A percentile compares a stretch with the other conserved stretches of the same genome.
Evolutionary conservation across 2,888 invertebrate species (phyloP).

Genomic region (Drosophila parthenogenetica): DNA sequence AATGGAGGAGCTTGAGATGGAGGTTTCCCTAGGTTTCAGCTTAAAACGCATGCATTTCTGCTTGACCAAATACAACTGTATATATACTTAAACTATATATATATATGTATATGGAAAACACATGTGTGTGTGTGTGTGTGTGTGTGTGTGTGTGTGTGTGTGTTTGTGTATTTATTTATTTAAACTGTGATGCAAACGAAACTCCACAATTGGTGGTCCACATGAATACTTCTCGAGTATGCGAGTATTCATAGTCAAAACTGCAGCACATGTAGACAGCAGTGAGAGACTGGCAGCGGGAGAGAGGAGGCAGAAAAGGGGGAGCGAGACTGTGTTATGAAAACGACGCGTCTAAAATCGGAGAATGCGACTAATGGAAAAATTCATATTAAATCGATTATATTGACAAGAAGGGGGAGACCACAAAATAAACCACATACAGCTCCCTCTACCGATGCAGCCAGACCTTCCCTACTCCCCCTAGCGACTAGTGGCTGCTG

Average conservation of each 20-base stretch:
- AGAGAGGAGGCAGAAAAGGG: neutral
- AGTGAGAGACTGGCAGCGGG: neutral
- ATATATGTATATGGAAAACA: neutral
- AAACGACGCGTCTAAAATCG: conserved; percentile 66
- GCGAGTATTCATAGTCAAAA: conserved; percentile 40
- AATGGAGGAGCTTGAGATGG: neutral
- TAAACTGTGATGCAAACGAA: conserved; percentile 54
- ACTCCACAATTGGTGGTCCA: conserved; percentile 71
- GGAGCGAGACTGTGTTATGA: conserved; percentile 39
- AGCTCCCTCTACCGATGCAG: neutral
- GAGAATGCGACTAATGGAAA: conserved; percentile 83
- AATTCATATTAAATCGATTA: conserved; percentile 84
- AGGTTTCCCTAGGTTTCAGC: conserved; percentile 20
- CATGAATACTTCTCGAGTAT: conserved; percentile 58
- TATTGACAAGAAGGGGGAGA: conserved; percentile 73
- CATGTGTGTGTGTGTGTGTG: conserved; percentile 1
- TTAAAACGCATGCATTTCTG: conserved; percentile 55
- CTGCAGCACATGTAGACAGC: conserved; percentile 46
- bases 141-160: conserved; percentile 7
- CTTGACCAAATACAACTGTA: conserved; percentile 54
- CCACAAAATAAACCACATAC: conserved; percentile 12
- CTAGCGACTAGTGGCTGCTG: conserved; percentile 19
- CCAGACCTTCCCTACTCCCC: neutral
- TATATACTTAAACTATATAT: neutral
- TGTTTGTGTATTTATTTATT: conserved; percentile 61